Evolutionary conservation across 2,888 invertebrate species (phyloP).

Genomic region (Spilosoma lubricipeda): DNA sequence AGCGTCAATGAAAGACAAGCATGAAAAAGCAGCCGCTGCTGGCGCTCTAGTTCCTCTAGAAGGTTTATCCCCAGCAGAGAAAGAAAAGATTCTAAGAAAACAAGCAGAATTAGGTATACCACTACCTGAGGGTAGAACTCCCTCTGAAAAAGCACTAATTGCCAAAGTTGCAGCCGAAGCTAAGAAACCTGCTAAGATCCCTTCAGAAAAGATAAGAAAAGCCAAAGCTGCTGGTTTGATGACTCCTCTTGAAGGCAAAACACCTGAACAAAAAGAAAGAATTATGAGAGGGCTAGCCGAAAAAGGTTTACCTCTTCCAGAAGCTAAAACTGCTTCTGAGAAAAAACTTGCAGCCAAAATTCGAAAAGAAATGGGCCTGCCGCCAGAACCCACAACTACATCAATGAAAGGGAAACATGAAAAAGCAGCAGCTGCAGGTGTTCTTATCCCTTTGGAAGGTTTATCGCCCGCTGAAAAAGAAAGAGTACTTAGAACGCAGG

Average conservation of each 20-base stretch:
- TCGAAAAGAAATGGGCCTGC: no score
- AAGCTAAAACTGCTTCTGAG: no score
- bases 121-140: constrained; percentile 43
- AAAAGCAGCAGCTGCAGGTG: constrained; percentile 48
- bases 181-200: constrained; percentile 11
- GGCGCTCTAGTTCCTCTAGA: not conserved
- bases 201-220: constrained; percentile 35
- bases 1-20: no score
- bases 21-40: no score
- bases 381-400: no score
- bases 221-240: constrained; percentile 47
- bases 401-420: constrained; percentile 37
- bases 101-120: constrained; percentile 16
- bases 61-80: constrained; percentile 25
- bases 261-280: no score
- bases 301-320: no score
- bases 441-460: constrained; percentile 15
- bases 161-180: constrained; percentile 33
- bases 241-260: not conserved
- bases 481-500: no score
- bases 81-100: constrained; percentile 21
- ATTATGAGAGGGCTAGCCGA: constrained; percentile 9
- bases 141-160: constrained; percentile 46
- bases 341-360: no score
- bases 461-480: constrained; percentile 37